Base-by-base conservation (phyloP, 1,140 invertebrate genomes). In the Probaryconus sp. region DNA sequence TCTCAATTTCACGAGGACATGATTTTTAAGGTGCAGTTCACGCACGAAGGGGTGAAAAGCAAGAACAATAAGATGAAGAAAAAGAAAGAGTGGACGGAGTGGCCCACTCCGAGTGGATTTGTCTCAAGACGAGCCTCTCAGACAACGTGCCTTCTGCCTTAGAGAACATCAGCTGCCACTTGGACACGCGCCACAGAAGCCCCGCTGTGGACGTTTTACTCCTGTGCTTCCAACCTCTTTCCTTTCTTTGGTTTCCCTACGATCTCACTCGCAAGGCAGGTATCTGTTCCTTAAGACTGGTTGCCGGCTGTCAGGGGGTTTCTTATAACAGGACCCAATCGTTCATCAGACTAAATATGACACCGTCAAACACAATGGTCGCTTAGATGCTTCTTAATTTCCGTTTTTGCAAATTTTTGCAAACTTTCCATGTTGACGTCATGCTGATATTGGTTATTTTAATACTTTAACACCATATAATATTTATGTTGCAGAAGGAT, bases 121-220 rank as follows among this genome's bases (percentile, higher is more conserved):
- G 72, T 76, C 71, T 76, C 51, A 69, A 78, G 79, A 80, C 75
- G 72, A 69, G 76, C 64, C 76, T 67, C 79, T 82, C 76, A 82
- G 79, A 80, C 79, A 76, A 65, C 60, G 60, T 64, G 47, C 45
- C 61, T 75, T 73, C 72, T 74, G 55, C 53, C 43, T 58, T 76
- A 40, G 50, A 81, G 76, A 61, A 64, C 72, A 79, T 83, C 81
- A 78, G 69, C 79, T 83, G 79, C 74, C 79, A 82, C 81, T 84
- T 84, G 79, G 83, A 84, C 83, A 84, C 83, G 83, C 79, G 83
- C 79, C 80, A 78, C 68, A 30, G 72, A 81, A 81, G 69, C 77
- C 77, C 56, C 64, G 35, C 45, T 37, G 35, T 13, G 48, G 38
- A 14, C 51, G 30, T 47, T 24, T 47, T 24, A 24, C 28, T 69